These are phyloP conservation scores for Mastomys coucha DNA, from an alignment of 2,113 vertebrate genomes.

Conservation along the genomic window DNA sequence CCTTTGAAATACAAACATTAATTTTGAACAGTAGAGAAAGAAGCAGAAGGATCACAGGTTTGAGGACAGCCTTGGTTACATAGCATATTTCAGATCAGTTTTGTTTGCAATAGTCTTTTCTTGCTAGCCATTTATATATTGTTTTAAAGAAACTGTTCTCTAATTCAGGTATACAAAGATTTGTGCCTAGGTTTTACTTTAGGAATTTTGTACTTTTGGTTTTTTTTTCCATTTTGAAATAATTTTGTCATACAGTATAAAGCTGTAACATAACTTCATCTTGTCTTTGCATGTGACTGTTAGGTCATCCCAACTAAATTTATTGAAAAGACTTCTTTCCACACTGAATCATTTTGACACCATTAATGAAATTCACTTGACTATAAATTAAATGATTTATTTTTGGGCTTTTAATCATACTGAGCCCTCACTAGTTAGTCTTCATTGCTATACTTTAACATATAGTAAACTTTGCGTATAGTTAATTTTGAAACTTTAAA, in stretches of 20 bases:
- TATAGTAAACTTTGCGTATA: background rate
- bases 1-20: background rate
- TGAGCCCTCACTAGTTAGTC: background rate
- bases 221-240: background rate
- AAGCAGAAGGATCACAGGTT: background rate
- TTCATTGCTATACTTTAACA: background rate
- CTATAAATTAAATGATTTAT: background rate
- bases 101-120: background rate
- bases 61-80: background rate
- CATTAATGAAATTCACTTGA: background rate
- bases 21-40: background rate
- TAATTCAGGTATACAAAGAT: background rate
- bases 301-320: background rate
- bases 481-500: background rate
- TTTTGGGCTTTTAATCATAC: background rate
- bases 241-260: background rate
- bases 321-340: background rate
- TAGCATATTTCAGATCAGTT: background rate
- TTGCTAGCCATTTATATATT: background rate
- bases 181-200: background rate
- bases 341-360: background rate
- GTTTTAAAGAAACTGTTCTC: background rate
- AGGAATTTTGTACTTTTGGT: background rate
- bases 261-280: background rate
- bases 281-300: background rate